These are phyloP conservation scores for Nematopogon swammerdamellus DNA, from an alignment of 2,888 invertebrate genomes.

Conservation along the genomic window DNA sequence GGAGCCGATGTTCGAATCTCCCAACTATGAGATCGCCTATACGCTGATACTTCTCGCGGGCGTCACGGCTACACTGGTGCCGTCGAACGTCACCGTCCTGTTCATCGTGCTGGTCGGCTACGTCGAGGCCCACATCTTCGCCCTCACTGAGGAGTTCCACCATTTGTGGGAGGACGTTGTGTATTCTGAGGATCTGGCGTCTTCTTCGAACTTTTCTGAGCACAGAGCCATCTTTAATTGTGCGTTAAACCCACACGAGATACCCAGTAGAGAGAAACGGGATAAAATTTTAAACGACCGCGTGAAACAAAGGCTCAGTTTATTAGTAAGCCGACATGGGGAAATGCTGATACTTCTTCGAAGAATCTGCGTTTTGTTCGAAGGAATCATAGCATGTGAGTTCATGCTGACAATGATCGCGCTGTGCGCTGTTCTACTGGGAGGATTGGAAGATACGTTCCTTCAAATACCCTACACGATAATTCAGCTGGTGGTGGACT, in stretches of 20 bases:
- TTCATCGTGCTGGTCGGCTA: constrained; percentile 16
- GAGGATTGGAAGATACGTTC: constrained; percentile 24
- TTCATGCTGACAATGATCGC: constrained; percentile 18
- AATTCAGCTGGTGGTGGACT: constrained; percentile 23
- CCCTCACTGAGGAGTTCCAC: constrained; percentile 23
- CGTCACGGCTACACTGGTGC: constrained; percentile 1
- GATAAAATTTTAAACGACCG: constrained; percentile 14
- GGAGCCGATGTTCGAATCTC: background rate
- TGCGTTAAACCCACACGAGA: no score
- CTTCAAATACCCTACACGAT: constrained; percentile 19
- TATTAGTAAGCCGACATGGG: constrained; percentile 17
- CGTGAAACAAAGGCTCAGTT: constrained; percentile 13
- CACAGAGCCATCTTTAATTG: no score
- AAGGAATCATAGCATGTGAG: constrained; percentile 20
- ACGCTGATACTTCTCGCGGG: background rate
- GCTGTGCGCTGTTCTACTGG: constrained; percentile 20
- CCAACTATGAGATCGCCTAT: constrained; percentile 6
- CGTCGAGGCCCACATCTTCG: constrained; percentile 26
- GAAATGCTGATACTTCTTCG: constrained; percentile 15
- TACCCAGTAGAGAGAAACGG: no score
- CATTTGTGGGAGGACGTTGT: constrained; percentile 20
- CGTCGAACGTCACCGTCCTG: constrained; percentile 7
- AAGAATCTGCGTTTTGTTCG: constrained; percentile 18
- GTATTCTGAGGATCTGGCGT: background rate
- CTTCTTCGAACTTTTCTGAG: no score